Evolutionary conservation across 2,888 invertebrate species (phyloP), one percentile per base, ranked within the genome.

Genomic region (Xestia sexstrigata): DNA sequence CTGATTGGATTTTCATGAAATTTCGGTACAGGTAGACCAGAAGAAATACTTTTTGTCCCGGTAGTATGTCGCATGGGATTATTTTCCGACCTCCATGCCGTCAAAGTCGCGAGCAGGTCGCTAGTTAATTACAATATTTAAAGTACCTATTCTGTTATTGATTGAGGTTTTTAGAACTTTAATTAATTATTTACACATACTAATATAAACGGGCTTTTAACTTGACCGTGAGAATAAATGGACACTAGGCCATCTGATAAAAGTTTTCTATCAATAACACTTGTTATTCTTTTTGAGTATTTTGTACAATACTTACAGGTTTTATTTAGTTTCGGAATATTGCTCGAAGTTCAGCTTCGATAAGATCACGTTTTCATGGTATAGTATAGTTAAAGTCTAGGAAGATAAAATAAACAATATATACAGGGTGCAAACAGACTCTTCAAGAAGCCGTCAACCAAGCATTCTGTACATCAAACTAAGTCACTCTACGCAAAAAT

Each of bases 161-260:
- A 82, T 69, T 82, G 23, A 58, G 58, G 26, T 69, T 65, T 75
- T 66, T 30, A 6, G 66, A 47, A 52, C 39, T 52, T 20, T 42
- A 77, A 77, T 82, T 76, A 15, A 79, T 76, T 63, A 82, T 77
- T 82, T 55, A 81, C 13, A 47, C 30, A 45, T 42, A 77, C n/a
- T 70, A 20, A 77, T 26, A 80, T 62, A 39, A 60, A 6, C 6
- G 52, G 52, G 6, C 1, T 45, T 42, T 75, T 52, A 52, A 52
- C 23, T 63, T 35, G 77, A 47, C 62, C 62, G 62, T 82, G 82
- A 62, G 55, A 79, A 82, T 30, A 65, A 74, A 75, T 52, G 35
- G n/a, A 60, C 49, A 45, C 35, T 82, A 79, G 66, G 66, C 45
- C 82, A 76, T 67, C 66, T 67, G 76, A 76, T 79, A 60, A n/a